These are phyloP conservation scores for Gambusia holbrooki DNA, from an alignment of 2,113 vertebrate species.

Conservation along the genomic window DNA sequence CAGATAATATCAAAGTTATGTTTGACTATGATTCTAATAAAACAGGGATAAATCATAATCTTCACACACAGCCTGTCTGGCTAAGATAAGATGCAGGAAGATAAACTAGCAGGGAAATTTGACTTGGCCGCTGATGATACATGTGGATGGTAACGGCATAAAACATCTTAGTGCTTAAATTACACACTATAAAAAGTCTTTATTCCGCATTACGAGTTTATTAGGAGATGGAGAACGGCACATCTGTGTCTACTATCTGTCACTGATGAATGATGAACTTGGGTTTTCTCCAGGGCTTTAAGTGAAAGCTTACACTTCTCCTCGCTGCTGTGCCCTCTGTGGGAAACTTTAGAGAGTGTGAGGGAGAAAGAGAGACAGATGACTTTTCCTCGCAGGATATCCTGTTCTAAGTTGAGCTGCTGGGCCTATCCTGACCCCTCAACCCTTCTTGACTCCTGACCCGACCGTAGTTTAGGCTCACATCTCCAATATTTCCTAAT, in stretches of 20 bases:
- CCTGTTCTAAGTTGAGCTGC: conserved; percentile 75
- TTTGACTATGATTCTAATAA: background rate
- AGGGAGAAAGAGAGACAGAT: conserved; percentile 63
- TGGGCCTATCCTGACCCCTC: conserved; percentile 60
- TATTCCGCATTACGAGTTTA: background rate
- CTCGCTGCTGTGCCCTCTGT: conserved; percentile 45
- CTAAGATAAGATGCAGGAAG: conserved; percentile 33
- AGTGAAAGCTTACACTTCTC: conserved; percentile 70
- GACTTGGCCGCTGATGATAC: conserved; percentile 10
- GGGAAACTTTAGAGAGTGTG: conserved; percentile 49
- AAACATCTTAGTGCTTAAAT: conserved; percentile 18
- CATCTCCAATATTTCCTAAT: conserved; percentile 54
- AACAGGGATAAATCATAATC: conserved; percentile 14
- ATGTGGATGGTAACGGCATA: conserved; percentile 24
- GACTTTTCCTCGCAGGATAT: conserved; percentile 76
- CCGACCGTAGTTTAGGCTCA: conserved; percentile 54
- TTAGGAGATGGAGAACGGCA: conserved; percentile 6
- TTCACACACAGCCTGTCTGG: conserved; percentile 30
- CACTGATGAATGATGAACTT: conserved; percentile 59
- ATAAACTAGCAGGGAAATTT: conserved; percentile 27
- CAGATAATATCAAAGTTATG: conserved; percentile 4
- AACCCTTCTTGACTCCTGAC: conserved; percentile 72
- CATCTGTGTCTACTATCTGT: conserved; percentile 16
- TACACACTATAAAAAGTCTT: conserved; percentile 16
- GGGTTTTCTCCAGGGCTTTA: conserved; percentile 59